phyloP scores from a whole-genome alignment of 2,113 vertebrate species.

The Percina caprodes region DNA sequence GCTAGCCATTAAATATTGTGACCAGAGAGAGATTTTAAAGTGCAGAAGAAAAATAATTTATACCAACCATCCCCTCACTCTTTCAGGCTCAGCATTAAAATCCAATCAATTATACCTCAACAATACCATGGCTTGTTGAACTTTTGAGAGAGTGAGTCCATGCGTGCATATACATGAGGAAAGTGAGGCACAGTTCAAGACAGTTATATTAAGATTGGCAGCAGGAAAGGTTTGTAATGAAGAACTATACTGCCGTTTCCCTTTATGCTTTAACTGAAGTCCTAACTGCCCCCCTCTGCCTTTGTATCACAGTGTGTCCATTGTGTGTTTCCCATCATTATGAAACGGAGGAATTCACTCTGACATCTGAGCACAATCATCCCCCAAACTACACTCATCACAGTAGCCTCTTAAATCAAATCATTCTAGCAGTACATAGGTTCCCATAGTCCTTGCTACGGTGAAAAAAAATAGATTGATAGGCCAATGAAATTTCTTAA shows the following conservation, averaged over 20 bases:
- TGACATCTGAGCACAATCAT: constrained; percentile 67
- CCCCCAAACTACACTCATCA: constrained; percentile 39
- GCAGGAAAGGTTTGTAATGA: constrained; percentile 72
- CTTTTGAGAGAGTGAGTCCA: constrained; percentile 37
- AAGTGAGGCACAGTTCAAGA: constrained; percentile 29
- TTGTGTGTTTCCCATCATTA: constrained; percentile 67
- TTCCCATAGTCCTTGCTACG: constrained; percentile 7
- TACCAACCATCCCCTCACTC: constrained; percentile 52
- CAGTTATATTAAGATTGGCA: constrained; percentile 70
- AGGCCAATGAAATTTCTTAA: constrained; percentile 11
- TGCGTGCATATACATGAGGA: constrained; percentile 23
- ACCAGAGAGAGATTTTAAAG: constrained; percentile 21
- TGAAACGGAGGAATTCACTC: constrained; percentile 62
- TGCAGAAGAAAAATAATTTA: constrained; percentile 13
- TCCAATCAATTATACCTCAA: constrained; percentile 52
- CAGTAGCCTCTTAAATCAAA: constrained; percentile 36
- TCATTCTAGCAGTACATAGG: constrained; percentile 9
- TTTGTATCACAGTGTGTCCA: constrained; percentile 66
- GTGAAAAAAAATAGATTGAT: background rate
- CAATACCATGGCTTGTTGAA: constrained; percentile 29
- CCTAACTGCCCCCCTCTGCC: constrained; percentile 47
- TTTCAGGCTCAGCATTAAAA: constrained; percentile 69
- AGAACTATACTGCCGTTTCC: constrained; percentile 50
- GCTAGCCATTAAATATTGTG: constrained; percentile 65
- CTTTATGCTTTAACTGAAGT: constrained; percentile 39